Percentiles rank a stretch among this genome's conserved stretches.
Conservation (phyloP, 2,888 invertebrate species). For the Poecilobothrus nobilitatus region DNA sequence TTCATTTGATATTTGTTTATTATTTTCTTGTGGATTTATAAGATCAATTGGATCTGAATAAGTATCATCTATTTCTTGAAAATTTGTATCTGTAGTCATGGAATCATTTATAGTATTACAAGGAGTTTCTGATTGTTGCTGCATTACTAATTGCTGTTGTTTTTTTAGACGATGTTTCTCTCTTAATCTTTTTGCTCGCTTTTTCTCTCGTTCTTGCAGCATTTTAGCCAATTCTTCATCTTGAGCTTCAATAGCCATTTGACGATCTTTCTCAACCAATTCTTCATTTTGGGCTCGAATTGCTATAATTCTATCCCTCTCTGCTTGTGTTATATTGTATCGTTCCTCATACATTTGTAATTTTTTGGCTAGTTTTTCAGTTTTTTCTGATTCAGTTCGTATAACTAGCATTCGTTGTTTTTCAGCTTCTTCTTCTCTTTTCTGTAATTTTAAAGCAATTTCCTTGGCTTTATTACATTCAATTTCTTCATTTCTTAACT, state of each 20-base stretch:
- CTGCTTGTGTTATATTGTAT: conserved; percentile 48
- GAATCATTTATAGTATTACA: not conserved
- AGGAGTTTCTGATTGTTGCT: not conserved
- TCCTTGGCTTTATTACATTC: conserved; percentile 9
- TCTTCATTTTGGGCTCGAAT: conserved; percentile 8
- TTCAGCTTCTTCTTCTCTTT: conserved; percentile 9
- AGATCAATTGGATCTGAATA: conserved; percentile 2
- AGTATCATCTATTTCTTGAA: not conserved
- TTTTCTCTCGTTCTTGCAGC: conserved; percentile 65
- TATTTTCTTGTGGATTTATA: not conserved
- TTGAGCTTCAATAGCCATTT: conserved; percentile 69
- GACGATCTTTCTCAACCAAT: conserved; percentile 48
- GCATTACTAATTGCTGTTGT: conserved; percentile 27
- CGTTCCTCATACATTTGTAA: conserved; percentile 68
- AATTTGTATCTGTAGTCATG: not conserved
- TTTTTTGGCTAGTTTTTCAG: conserved; percentile 57
- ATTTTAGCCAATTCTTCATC: conserved; percentile 69
- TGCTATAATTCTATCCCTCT: conserved; percentile 21
- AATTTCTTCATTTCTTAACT: conserved; percentile 9
- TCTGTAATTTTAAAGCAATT: not conserved
- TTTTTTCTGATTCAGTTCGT: not conserved
- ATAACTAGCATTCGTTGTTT: not conserved
- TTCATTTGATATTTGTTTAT: not conserved
- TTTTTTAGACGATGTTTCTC: conserved; percentile 61
- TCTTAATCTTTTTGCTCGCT: conserved; percentile 59